A percentile compares a stretch with the other conserved stretches of the same genome.
phyloP scores from a whole-genome alignment of 2,113 vertebrate species.

The Myotis lucifugus region DNA sequence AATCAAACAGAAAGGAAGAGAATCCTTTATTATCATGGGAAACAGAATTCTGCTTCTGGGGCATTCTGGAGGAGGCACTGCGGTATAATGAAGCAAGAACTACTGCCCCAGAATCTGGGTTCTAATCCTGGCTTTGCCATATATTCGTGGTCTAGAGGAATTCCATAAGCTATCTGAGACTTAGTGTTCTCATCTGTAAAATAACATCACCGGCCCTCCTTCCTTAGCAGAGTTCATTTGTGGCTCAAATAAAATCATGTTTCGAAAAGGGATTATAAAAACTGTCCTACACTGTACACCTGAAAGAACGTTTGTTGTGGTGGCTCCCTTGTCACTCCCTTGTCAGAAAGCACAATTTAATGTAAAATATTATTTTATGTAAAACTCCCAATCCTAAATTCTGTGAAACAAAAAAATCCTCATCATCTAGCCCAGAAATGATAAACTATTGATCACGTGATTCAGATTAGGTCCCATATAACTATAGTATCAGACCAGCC shows the following conservation, averaged over 20 bases:
- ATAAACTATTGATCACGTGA: not conserved
- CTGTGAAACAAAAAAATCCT: slow-evolving; percentile 38
- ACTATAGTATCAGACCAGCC: not conserved
- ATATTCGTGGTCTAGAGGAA: not conserved
- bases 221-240: not conserved
- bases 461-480: slow-evolving; percentile 17
- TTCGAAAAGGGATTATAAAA: not conserved
- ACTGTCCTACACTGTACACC: too few species aligned
- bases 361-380: not conserved
- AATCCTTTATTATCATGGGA: not conserved
- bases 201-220: not conserved
- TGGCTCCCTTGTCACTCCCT: too few species aligned
- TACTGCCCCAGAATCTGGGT: not conserved
- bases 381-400: slow-evolving; percentile 33
- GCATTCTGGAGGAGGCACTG: not conserved
- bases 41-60: not conserved
- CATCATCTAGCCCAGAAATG: not conserved
- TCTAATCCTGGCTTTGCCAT: not conserved
- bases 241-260: slow-evolving; percentile 9
- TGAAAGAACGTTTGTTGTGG: too few species aligned
- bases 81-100: not conserved
- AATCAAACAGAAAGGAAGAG: not conserved
- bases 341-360: slow-evolving; percentile 1
- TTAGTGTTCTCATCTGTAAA: not conserved
- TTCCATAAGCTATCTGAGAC: not conserved